These are phyloP conservation scores for Cygnus buccinator DNA, from an alignment of 2,113 vertebrate species.

Conservation along the genomic window DNA sequence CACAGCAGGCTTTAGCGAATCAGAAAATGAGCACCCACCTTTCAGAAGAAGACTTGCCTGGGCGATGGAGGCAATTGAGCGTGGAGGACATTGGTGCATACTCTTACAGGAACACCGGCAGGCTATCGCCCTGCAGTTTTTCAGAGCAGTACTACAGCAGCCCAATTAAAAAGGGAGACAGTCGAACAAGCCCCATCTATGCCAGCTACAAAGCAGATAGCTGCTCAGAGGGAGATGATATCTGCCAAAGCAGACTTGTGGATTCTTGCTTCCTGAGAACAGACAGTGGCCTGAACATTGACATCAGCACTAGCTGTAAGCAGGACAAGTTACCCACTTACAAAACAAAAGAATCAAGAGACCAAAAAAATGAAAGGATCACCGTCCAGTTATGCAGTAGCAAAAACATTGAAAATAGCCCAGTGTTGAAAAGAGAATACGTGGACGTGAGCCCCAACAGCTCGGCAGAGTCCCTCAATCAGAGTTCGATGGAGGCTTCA, in stretches of 20 bases:
- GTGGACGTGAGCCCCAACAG: slow-evolving; percentile 85
- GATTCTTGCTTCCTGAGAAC: slow-evolving; percentile 85
- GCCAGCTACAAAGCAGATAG: slow-evolving; percentile 83
- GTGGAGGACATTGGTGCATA: slow-evolving; percentile 90
- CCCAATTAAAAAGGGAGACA: slow-evolving; percentile 77
- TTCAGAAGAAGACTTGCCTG: slow-evolving; percentile 81
- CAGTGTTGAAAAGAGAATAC: slow-evolving; percentile 78
- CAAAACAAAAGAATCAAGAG: slow-evolving; percentile 78
- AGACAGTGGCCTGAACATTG: slow-evolving; percentile 82
- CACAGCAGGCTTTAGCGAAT: slow-evolving; percentile 82
- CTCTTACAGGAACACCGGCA: slow-evolving; percentile 80
- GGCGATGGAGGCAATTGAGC: slow-evolving; percentile 88
- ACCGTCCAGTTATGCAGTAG: slow-evolving; percentile 84
- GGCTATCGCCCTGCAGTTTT: slow-evolving; percentile 86
- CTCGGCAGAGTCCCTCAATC: slow-evolving; percentile 88
- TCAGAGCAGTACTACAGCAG: slow-evolving; percentile 88
- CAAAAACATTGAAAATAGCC: slow-evolving; percentile 82
- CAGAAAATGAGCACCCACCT: slow-evolving; percentile 79
- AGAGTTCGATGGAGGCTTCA: slow-evolving; percentile 86
- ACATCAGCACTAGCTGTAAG: slow-evolving; percentile 78
- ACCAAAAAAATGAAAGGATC: slow-evolving; percentile 84
- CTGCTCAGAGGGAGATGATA: slow-evolving; percentile 89
- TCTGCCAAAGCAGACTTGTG: slow-evolving; percentile 83
- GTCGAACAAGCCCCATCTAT: slow-evolving; percentile 85
- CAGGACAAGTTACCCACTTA: slow-evolving; percentile 83